These are phyloP conservation scores for Tridacna gigas DNA, from an alignment of 2,888 invertebrate species.

Conservation along the genomic window DNA sequence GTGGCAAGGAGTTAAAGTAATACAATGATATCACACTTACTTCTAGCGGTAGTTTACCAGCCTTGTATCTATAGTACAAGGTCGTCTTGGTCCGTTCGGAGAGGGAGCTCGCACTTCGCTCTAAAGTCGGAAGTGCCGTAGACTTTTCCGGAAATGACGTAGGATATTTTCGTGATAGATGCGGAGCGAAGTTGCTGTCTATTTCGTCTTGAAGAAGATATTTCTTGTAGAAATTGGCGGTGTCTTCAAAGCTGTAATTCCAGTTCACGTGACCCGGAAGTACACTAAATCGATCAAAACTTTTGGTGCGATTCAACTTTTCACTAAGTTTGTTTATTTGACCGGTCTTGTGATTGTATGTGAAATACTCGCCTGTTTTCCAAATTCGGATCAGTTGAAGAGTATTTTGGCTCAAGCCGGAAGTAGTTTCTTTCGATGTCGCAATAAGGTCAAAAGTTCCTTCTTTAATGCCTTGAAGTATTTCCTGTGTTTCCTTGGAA, in stretches of 20 bases:
- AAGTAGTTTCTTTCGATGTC: conserved; percentile 13
- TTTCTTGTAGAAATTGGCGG: conserved; percentile 50
- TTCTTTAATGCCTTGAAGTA: conserved; percentile 44
- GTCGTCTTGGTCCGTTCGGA: conserved; percentile 8
- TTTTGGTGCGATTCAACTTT: neutral
- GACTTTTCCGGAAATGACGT: conserved; percentile 8
- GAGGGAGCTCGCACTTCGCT: conserved; percentile 1
- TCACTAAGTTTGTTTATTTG: conserved; percentile 48
- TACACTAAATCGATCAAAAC: conserved; percentile 31
- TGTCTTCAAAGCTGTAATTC: conserved; percentile 50
- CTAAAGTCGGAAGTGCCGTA: conserved; percentile 7
- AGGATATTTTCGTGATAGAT: neutral
- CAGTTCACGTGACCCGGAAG: conserved; percentile 48
- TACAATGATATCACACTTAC: neutral
- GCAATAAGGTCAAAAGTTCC: conserved; percentile 61
- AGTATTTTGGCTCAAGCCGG: neutral
- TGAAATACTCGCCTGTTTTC: conserved; percentile 54
- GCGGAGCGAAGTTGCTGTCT: conserved; percentile 25
- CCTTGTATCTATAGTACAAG: neutral
- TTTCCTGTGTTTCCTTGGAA: conserved; percentile 29
- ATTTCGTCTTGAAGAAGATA: conserved; percentile 58
- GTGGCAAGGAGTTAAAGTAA: too few relatives aligned
- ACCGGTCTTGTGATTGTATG: conserved; percentile 48
- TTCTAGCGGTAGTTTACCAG: conserved; percentile 3
- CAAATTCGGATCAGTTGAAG: conserved; percentile 21